Evolutionary conservation across 1,140 invertebrate genomes (phyloP), one percentile per base, ranked within the genome.

Genomic region (Lordiphosa stackelbergi): DNA sequence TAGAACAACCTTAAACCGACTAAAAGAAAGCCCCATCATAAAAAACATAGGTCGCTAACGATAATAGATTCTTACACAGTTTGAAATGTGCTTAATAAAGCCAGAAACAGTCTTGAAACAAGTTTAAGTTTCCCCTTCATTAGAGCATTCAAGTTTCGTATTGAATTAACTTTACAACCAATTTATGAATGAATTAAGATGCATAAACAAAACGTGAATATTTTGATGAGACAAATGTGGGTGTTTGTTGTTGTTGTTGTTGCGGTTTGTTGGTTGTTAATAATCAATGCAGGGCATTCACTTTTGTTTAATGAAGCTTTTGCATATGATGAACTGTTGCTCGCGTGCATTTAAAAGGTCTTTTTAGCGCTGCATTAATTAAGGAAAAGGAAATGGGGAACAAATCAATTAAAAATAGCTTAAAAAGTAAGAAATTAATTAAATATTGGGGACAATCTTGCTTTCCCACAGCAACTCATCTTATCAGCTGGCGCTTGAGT

Each of bases 131-230:
- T 19, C 19, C 19, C 19, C 2, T 24, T 24, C 22, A 24, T 31
- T 31, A 31, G 28, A 31, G 28, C 7, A 31, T 31, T 31, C 28
- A 8, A 7, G 7, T 8, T 31, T 31, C 28, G 28, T 8, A 2
- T 31, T 31, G 7, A 5, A 8, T 31, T 31, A 13, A 40, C 0
- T 41, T 60, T 57, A 48, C 51, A 37, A 48, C 45, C 40, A 49
- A 71, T 79, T 74, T 71, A 83, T 83, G 56, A 79, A 81, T 81
- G 63, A 79, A 72, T 81, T 75, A 81, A 63, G 10, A 53, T 48
- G 59, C 58, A 49, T 63, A 42, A 60, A 66, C 28, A 53, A 53
- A 63, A 69, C 46, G 46, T 56, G 60, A 66, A 38, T 49, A 36
- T 35, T 22, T 7, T 31, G 8, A 31, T 34, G 10, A 31, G 13